Evolutionary conservation across 2,888 invertebrate genomes (phyloP).

Genomic region (Drosophila meridiana): DNA sequence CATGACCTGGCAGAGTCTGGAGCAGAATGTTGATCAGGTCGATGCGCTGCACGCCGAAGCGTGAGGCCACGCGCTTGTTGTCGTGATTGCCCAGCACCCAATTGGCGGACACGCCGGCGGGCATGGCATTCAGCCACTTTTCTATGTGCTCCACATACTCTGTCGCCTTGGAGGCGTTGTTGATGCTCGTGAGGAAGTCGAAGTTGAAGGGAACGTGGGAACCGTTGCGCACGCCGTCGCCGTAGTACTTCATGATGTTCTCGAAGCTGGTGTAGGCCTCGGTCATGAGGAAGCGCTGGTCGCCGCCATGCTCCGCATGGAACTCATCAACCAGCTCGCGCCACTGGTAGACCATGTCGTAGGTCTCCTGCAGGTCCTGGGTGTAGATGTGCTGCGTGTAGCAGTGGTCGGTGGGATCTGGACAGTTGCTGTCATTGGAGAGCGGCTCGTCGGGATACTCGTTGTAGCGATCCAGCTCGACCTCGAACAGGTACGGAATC

Average conservation of each 20-base stretch:
- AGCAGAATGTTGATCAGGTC: constrained; percentile 93
- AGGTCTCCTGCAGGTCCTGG: constrained; percentile 87
- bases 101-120: constrained; percentile 87
- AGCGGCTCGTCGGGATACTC: constrained; percentile 86
- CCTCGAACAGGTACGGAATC: constrained; percentile 85
- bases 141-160: constrained; percentile 86
- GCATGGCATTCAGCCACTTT: constrained; percentile 87
- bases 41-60: constrained; percentile 89
- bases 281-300: constrained; percentile 86
- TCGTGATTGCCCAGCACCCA: constrained; percentile 93
- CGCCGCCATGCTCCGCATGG: constrained; percentile 81
- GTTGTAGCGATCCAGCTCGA: constrained; percentile 77
- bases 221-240: constrained; percentile 85
- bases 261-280: constrained; percentile 88
- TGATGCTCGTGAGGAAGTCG: constrained; percentile 86
- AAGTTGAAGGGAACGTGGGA: constrained; percentile 90
- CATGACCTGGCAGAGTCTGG: constrained; percentile 92
- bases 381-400: constrained; percentile 88
- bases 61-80: constrained; percentile 88
- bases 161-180: constrained; percentile 69
- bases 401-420: constrained; percentile 86
- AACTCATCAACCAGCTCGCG: constrained; percentile 87
- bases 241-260: constrained; percentile 88
- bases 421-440: constrained; percentile 83
- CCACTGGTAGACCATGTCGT: constrained; percentile 87